phyloP scores from a whole-genome alignment of 2,797 vertebrate species.

The Phrynocephalus vlangalii region DNA sequence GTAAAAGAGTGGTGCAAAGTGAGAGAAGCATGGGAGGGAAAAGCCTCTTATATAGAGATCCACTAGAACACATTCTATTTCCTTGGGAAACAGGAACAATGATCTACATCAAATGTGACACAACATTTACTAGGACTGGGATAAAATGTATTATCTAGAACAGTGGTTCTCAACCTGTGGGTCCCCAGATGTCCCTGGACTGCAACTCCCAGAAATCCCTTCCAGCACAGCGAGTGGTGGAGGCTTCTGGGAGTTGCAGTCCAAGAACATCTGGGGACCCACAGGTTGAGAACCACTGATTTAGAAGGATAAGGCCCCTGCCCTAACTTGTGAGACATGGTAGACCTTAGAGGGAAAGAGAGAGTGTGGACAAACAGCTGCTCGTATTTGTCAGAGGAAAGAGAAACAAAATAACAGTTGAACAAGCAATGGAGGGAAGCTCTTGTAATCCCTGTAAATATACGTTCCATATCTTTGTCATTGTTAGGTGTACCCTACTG shows the following conservation, averaged over 20 bases:
- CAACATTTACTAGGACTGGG: neutral
- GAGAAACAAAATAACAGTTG: neutral
- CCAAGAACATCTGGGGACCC: too few relatives aligned
- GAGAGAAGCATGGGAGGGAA: neutral
- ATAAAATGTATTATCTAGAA: neutral
- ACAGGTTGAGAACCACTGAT: too few relatives aligned
- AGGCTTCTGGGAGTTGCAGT: too few relatives aligned
- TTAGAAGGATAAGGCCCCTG: neutral
- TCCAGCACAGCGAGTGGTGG: too few relatives aligned
- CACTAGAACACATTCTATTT: neutral
- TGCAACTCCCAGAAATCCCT: too few relatives aligned
- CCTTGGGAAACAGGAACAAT: neutral
- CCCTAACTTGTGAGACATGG: neutral
- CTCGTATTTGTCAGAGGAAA: neutral
- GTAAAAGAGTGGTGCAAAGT: neutral
- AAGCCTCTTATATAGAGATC: neutral
- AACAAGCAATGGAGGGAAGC: neutral
- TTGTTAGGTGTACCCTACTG: constrained; percentile 17
- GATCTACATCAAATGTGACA: neutral
- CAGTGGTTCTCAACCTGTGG: too few relatives aligned
- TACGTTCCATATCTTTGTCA: neutral
- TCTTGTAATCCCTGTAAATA: neutral
- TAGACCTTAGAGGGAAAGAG: constrained; percentile 1
- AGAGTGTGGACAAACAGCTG: neutral
- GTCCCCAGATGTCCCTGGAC: too few relatives aligned